phyloP scores from a whole-genome alignment of 1,140 invertebrate genomes.

The Tetranychus urticae region DNA sequence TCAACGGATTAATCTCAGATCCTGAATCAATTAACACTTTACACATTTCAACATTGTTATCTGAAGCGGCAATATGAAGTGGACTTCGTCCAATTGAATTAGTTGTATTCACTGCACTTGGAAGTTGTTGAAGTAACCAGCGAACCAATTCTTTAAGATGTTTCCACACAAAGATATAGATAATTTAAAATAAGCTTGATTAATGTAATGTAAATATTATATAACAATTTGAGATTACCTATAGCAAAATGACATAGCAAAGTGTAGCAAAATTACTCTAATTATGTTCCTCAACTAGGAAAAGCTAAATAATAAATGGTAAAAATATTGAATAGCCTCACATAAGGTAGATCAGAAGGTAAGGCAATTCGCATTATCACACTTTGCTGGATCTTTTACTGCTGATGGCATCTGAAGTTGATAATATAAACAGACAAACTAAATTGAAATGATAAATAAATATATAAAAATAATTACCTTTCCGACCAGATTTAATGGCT shows the following conservation, averaged over 20 bases:
- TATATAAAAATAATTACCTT: conserved; percentile 25
- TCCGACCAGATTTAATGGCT: conserved; percentile 66
- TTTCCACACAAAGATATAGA: too few relatives aligned
- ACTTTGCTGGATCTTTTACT: too few relatives aligned
- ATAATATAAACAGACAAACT: not conserved
- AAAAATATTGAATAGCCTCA: too few relatives aligned
- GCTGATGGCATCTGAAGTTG: not conserved
- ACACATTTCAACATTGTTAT: conserved; percentile 81
- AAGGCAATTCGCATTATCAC: too few relatives aligned
- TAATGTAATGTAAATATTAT: not conserved
- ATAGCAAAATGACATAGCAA: too few relatives aligned
- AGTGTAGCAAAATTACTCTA: too few relatives aligned
- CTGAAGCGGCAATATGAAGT: conserved; percentile 75
- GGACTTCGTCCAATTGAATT: conserved; percentile 80
- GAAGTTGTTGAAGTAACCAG: conserved; percentile 57
- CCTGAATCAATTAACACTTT: conserved; percentile 57
- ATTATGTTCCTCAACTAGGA: too few relatives aligned
- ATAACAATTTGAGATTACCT: too few relatives aligned
- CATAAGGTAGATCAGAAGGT: not conserved
- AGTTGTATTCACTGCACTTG: conserved; percentile 56
- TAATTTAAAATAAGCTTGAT: too few relatives aligned
- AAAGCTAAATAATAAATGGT: too few relatives aligned
- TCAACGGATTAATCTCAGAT: conserved; percentile 53
- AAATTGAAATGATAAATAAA: not conserved
- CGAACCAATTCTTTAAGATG: conserved; percentile 13